phyloP scores from a whole-genome alignment of 2,888 invertebrate species.

The Epinotia nisella region DNA sequence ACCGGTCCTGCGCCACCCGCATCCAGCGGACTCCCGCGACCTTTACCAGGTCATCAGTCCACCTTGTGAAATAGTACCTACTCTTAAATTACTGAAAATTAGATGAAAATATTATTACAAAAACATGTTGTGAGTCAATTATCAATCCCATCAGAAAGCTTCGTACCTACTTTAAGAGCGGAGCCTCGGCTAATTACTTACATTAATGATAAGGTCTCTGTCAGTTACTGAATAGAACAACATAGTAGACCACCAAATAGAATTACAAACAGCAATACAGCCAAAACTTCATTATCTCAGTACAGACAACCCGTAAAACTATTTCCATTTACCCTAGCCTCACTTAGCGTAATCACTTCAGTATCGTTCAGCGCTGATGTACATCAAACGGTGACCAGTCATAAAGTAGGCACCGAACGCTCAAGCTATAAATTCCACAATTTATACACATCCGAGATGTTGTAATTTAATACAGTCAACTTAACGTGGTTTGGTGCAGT shows the following conservation, averaged over 20 bases:
- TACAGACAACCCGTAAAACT: constrained; percentile 33
- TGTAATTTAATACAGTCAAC: constrained; percentile 68
- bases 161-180: too few species aligned
- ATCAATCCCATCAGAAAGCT: neutral
- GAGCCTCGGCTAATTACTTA: constrained; percentile 1
- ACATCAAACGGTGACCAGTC: constrained; percentile 53
- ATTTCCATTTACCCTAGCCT: constrained; percentile 36
- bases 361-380: constrained; percentile 41
- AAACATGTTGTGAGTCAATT: neutral
- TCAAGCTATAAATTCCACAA: constrained; percentile 65
- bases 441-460: constrained; percentile 68
- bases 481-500: constrained; percentile 48
- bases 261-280: constrained; percentile 12
- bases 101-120: too few species aligned
- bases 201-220: constrained; percentile 4
- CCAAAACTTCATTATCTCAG: constrained; percentile 30
- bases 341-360: constrained; percentile 40
- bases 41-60: too few species aligned
- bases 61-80: too few species aligned
- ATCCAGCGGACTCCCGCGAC: too few species aligned
- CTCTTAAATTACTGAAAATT: neutral
- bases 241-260: neutral
- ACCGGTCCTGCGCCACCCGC: too few species aligned
- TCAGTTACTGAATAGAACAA: constrained; percentile 3
- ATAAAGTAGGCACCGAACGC: constrained; percentile 50